A percentile compares a stretch with the other conserved stretches of the same genome.
Conservation (phyloP, 2,113 vertebrate genomes). For the Blennius ocellaris region DNA sequence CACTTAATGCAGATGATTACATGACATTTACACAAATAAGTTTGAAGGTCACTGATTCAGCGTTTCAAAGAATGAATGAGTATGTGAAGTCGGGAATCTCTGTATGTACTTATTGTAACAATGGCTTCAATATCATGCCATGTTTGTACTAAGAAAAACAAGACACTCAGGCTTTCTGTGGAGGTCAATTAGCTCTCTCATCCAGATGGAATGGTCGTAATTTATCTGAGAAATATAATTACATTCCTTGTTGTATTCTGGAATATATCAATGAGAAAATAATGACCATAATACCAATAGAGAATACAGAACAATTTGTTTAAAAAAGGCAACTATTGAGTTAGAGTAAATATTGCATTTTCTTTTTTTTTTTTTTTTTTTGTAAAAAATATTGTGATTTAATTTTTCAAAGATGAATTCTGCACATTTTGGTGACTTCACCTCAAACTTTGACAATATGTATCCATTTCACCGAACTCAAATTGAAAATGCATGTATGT, state of each 20-base stretch:
- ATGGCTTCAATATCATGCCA: rapidly evolving
- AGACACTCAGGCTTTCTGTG: background rate
- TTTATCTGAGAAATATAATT: background rate
- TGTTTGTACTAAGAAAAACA: background rate
- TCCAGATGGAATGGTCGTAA: background rate
- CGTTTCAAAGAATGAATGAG: background rate
- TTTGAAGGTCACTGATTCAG: background rate
- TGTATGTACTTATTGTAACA: background rate
- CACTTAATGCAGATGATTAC: conserved; percentile 1
- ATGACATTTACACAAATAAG: background rate
- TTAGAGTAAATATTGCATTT: no score
- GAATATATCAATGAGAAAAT: background rate
- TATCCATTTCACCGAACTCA: no score
- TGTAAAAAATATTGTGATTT: no score
- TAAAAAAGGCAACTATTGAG: no score
- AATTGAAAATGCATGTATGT: no score
- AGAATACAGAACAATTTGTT: background rate
- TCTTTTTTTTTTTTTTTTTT: no score
- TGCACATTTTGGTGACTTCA: no score
- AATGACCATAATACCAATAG: background rate
- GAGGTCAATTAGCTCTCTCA: background rate
- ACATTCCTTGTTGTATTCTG: background rate
- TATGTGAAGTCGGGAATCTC: no score
- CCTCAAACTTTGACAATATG: no score
- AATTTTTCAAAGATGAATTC: no score